Evolutionary conservation across 2,888 invertebrate species (phyloP).

Genomic region (Cataglyphis albicans): DNA sequence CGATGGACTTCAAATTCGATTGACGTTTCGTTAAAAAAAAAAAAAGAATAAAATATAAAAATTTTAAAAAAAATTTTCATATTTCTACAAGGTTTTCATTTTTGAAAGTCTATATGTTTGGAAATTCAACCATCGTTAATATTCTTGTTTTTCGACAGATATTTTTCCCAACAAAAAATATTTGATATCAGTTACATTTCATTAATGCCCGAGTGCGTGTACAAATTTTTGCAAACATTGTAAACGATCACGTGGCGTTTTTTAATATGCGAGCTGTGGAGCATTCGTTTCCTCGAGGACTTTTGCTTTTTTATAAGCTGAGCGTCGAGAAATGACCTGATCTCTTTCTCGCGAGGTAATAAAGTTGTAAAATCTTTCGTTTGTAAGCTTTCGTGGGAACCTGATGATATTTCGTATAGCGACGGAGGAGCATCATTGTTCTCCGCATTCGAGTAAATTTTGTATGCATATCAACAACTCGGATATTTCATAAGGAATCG

Average conservation of each 20-base stretch:
- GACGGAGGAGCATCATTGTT: background rate
- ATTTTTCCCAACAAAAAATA: background rate
- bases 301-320: slow-evolving; percentile 66
- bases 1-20: too few species aligned
- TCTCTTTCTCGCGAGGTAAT: slow-evolving; percentile 5
- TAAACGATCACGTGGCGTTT: slow-evolving; percentile 46
- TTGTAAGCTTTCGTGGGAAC: background rate
- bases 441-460: background rate
- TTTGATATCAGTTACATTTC: background rate
- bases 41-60: background rate
- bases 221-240: slow-evolving; percentile 19
- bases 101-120: background rate
- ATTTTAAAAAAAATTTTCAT: background rate
- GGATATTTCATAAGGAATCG: background rate
- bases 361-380: slow-evolving; percentile 10
- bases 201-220: background rate
- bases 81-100: background rate
- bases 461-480: background rate
- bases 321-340: slow-evolving; percentile 18
- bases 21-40: background rate
- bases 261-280: slow-evolving; percentile 51
- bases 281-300: slow-evolving; percentile 65
- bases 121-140: background rate
- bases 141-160: background rate
- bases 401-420: background rate